Conservation (phyloP, 2,888 invertebrate genomes). For the Sphinx pinastri region DNA sequence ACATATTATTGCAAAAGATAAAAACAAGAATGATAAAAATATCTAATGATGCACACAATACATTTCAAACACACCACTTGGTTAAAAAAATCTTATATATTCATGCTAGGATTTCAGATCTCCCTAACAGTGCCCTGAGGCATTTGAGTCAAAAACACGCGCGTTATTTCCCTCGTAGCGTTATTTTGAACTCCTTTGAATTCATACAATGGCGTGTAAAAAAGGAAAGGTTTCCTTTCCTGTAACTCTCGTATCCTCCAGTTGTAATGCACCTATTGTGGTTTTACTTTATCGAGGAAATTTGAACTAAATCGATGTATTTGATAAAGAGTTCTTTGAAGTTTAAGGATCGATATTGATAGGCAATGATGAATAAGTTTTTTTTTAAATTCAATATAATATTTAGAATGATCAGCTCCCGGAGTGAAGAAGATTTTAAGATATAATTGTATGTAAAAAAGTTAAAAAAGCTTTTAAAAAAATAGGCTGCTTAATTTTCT, state of each 20-base stretch:
- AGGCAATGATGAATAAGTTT: no score
- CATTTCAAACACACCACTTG: neutral
- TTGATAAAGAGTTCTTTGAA: no score
- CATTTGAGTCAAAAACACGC: conserved; percentile 6
- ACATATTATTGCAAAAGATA: no score
- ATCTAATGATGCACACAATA: no score
- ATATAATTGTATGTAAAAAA: no score
- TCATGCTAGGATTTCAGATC: neutral
- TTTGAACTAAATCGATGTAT: neutral
- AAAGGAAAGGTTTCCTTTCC: neutral
- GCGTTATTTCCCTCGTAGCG: conserved; percentile 2
- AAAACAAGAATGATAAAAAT: no score
- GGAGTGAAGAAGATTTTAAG: no score
- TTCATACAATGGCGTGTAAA: neutral
- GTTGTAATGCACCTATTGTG: neutral
- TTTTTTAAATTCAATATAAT: no score
- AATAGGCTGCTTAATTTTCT: no score
- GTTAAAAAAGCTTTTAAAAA: no score
- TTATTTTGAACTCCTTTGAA: conserved; percentile 10
- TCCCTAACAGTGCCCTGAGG: conserved; percentile 6
- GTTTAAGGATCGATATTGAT: no score
- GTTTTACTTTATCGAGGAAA: neutral
- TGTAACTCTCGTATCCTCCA: neutral
- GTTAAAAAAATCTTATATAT: conserved; percentile 1
- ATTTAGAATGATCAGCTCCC: no score